Conservation (phyloP, 2,888 invertebrate genomes). For the Fissipunctia ypsillon region DNA sequence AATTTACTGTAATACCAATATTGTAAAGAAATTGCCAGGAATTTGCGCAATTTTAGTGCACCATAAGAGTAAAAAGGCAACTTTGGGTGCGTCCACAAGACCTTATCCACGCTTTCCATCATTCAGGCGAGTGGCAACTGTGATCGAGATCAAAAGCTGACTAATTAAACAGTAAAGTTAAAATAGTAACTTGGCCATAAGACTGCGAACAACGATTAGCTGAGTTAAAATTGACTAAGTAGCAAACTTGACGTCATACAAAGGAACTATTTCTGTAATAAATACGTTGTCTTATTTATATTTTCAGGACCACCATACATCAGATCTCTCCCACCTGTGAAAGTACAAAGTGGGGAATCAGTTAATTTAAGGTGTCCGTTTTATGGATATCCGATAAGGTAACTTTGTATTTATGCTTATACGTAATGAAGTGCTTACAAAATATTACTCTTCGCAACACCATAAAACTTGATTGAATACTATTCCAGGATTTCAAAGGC, state of each 20-base stretch:
- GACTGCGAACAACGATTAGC: neutral
- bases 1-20: neutral
- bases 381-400: constrained; percentile 96
- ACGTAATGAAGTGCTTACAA: too few species aligned
- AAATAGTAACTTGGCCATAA: neutral
- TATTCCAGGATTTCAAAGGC: too few species aligned
- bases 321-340: constrained; percentile 93
- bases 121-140: too few species aligned
- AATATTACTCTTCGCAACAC: too few species aligned
- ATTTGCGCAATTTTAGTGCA: too few species aligned
- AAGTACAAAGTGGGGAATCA: constrained; percentile 94
- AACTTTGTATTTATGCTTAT: too few species aligned
- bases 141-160: neutral
- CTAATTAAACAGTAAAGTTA: neutral
- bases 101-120: neutral
- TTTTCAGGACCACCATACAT: constrained; percentile 94
- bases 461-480: too few species aligned
- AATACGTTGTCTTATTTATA: too few species aligned
- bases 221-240: neutral
- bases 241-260: neutral
- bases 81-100: neutral
- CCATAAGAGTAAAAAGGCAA: neutral
- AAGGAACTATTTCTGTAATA: neutral
- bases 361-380: constrained; percentile 95
- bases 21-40: too few species aligned